These are phyloP conservation scores for Chironomus riparius DNA, from an alignment of 2,888 invertebrate genomes.

Conservation along the genomic window DNA sequence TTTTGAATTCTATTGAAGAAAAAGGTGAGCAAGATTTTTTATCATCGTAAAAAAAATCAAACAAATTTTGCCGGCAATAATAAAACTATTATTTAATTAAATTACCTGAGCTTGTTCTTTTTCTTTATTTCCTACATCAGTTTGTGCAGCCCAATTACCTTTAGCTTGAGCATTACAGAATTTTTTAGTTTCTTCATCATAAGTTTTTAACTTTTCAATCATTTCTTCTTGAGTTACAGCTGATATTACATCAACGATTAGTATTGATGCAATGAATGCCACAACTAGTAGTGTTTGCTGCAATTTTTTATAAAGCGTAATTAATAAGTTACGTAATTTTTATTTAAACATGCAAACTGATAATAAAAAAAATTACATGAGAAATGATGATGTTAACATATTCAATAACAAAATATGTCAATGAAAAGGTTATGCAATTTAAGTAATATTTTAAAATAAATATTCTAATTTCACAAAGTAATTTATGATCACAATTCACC, in stretches of 20 bases:
- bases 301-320: neutral
- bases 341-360: too few species aligned
- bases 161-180: slow-evolving; percentile 8
- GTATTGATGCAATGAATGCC: neutral
- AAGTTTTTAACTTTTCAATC: neutral
- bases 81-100: neutral
- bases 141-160: slow-evolving; percentile 26
- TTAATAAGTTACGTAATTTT: neutral
- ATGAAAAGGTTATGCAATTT: too few species aligned
- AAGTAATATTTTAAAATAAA: too few species aligned
- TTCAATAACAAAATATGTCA: too few species aligned
- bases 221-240: neutral
- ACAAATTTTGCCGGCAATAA: too few species aligned
- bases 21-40: too few species aligned
- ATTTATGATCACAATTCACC: too few species aligned
- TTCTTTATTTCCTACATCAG: slow-evolving; percentile 32
- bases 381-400: too few species aligned
- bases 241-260: neutral
- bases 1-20: too few species aligned
- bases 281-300: neutral
- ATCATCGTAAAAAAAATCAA: too few species aligned
- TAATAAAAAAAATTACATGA: too few species aligned
- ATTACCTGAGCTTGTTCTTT: slow-evolving; percentile 35
- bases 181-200: neutral
- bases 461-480: too few species aligned